phyloP scores from a whole-genome alignment of 1,140 invertebrate genomes.

The Tenebrio molitor region DNA sequence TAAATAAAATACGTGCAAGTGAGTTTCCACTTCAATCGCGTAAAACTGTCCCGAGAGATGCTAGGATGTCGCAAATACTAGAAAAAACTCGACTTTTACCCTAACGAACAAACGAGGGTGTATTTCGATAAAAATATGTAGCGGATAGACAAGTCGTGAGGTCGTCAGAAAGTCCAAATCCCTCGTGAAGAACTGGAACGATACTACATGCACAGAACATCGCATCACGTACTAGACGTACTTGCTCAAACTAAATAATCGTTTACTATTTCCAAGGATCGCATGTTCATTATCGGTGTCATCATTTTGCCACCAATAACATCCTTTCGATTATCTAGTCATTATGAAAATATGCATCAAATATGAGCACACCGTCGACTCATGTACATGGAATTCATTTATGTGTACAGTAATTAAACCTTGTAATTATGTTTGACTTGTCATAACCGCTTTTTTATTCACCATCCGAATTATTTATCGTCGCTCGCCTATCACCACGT shows the following conservation, averaged over 20 bases:
- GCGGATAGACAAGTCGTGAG: conserved; percentile 10
- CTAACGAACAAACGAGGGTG: conserved; percentile 6
- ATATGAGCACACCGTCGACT: conserved; percentile 21
- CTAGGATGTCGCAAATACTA: conserved; percentile 12
- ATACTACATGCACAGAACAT: conserved; percentile 1
- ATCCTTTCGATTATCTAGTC: conserved; percentile 30
- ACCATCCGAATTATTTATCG: not conserved
- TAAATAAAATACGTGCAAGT: conserved; percentile 45
- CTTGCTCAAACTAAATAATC: conserved; percentile 11
- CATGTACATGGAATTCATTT: conserved; percentile 20
- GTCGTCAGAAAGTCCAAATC: not conserved
- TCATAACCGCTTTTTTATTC: conserved; percentile 4
- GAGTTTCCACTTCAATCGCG: conserved; percentile 18
- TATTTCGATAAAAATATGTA: conserved; percentile 10
- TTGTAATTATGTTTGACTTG: conserved; percentile 35
- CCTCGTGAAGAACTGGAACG: not conserved
- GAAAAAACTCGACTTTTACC: not conserved
- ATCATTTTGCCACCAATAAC: conserved; percentile 40
- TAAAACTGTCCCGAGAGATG: conserved; percentile 27
- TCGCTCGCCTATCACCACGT: conserved; percentile 3
- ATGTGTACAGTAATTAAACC: not conserved
- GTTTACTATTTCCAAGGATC: conserved; percentile 10
- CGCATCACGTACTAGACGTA: not conserved
- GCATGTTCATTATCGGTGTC: conserved; percentile 41
- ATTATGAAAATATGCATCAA: conserved; percentile 44